Percentiles rank a stretch among this genome's conserved stretches.
phyloP scores from a whole-genome alignment of 92 coral and sea anemone species.

The Porites lobata region DNA sequence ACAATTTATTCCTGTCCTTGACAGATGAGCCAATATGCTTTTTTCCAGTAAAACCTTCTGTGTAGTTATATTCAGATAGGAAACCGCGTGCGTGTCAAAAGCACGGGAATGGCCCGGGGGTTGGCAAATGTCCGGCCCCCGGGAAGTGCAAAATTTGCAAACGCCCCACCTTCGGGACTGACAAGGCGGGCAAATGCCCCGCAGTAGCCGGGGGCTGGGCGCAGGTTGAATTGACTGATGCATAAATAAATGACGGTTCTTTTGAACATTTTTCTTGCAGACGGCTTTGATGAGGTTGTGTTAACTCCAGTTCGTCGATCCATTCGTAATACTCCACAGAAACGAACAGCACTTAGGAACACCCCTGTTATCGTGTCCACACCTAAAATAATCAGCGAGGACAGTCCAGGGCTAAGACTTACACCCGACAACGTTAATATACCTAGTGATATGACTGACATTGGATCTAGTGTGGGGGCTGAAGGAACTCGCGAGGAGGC shows the following conservation, averaged over 20 bases:
- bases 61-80: too few species aligned
- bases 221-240: too few species aligned
- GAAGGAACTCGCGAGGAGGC: conserved; percentile 4
- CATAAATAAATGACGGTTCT: neutral
- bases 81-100: too few species aligned
- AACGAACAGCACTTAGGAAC: conserved; percentile 27
- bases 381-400: conserved; percentile 60
- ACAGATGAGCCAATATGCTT: too few species aligned
- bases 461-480: neutral
- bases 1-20: too few species aligned
- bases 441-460: neutral
- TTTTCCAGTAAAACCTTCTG: too few species aligned
- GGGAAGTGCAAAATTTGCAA: too few species aligned
- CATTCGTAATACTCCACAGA: conserved; percentile 73
- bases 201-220: too few species aligned
- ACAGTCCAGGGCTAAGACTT: conserved; percentile 71
- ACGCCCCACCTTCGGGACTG: too few species aligned
- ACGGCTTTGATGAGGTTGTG: conserved; percentile 64
- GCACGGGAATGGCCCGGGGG: too few species aligned
- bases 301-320: conserved; percentile 96
- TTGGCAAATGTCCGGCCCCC: too few species aligned
- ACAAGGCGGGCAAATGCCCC: too few species aligned
- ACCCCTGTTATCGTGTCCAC: conserved; percentile 75
- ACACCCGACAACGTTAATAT: conserved; percentile 67
- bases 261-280: conserved; percentile 23